These are phyloP conservation scores for Yasuhikotakia modesta DNA, from an alignment of 2,797 vertebrate species.

Conservation along the genomic window DNA sequence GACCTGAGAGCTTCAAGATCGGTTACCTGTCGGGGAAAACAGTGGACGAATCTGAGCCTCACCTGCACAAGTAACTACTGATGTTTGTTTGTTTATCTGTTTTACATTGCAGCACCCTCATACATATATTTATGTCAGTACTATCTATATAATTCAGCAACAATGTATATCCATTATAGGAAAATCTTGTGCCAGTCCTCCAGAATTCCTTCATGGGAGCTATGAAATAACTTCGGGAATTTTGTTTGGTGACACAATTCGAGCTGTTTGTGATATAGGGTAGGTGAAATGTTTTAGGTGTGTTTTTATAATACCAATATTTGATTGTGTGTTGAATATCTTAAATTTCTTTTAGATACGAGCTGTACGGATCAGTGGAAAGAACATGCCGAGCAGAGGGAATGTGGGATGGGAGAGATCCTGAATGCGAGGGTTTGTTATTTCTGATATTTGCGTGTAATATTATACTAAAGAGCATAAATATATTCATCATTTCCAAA, in stretches of 20 bases:
- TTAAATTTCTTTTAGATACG: slow-evolving; percentile 34
- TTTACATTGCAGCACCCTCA: neutral
- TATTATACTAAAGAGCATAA: neutral
- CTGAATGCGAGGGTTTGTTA: slow-evolving; percentile 49
- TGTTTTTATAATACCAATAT: neutral
- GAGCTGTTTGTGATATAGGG: slow-evolving; percentile 36
- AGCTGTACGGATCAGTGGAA: rapidly evolving
- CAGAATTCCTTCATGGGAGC: slow-evolving; percentile 15
- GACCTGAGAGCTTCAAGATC: rapidly evolving
- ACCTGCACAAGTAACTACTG: slow-evolving; percentile 65
- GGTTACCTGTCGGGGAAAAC: slow-evolving; percentile 56
- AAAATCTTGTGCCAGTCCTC: slow-evolving; percentile 22
- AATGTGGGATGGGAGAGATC: slow-evolving; percentile 45
- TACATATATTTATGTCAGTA: neutral
- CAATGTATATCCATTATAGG: neutral
- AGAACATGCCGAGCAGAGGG: slow-evolving; percentile 3
- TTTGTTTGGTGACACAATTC: slow-evolving; percentile 37
- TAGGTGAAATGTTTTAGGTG: slow-evolving; percentile 15
- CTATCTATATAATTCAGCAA: neutral
- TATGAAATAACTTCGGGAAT: neutral
- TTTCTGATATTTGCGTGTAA: too few species aligned
- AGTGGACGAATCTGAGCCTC: slow-evolving; percentile 46
- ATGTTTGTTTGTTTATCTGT: neutral
- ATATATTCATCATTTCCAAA: neutral
- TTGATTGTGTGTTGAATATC: neutral